Evolutionary conservation across 2,797 vertebrate genomes (phyloP).

Genomic region (Iguana delicatissima): DNA sequence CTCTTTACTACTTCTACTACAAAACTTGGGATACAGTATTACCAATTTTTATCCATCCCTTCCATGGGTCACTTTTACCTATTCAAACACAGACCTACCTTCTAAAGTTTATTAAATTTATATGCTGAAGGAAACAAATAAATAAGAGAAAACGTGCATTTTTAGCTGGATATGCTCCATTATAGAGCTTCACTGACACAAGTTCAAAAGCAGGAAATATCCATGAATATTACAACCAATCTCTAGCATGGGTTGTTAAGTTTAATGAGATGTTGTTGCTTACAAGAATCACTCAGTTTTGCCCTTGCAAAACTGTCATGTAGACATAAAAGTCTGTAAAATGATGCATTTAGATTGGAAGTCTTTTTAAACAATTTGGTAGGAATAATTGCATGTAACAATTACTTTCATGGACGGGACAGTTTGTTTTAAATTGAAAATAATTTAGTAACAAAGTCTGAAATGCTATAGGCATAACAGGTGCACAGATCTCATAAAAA

Average conservation of each 20-base stretch:
- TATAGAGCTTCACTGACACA: background rate
- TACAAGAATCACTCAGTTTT: background rate
- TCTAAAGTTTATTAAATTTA: background rate
- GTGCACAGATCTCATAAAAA: background rate
- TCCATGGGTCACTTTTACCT: background rate
- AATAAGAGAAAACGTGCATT: background rate
- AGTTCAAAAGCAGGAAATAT: background rate
- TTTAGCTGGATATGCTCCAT: background rate
- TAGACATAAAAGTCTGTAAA: background rate
- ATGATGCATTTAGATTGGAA: background rate
- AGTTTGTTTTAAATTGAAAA: background rate
- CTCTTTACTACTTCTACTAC: background rate
- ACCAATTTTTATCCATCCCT: background rate
- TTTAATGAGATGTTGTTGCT: background rate
- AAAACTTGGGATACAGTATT: background rate
- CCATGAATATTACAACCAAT: constrained; percentile 6
- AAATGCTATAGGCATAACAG: background rate
- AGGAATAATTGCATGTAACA: no score
- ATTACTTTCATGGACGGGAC: no score
- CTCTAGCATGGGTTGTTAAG: background rate
- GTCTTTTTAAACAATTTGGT: background rate
- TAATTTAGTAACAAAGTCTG: background rate
- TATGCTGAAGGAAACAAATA: background rate
- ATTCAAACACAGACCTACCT: background rate
- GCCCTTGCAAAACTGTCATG: background rate